A percentile compares a stretch with the other conserved stretches of the same genome.
phyloP scores from a whole-genome alignment of 2,113 vertebrate genomes.

The Callipepla californica region DNA sequence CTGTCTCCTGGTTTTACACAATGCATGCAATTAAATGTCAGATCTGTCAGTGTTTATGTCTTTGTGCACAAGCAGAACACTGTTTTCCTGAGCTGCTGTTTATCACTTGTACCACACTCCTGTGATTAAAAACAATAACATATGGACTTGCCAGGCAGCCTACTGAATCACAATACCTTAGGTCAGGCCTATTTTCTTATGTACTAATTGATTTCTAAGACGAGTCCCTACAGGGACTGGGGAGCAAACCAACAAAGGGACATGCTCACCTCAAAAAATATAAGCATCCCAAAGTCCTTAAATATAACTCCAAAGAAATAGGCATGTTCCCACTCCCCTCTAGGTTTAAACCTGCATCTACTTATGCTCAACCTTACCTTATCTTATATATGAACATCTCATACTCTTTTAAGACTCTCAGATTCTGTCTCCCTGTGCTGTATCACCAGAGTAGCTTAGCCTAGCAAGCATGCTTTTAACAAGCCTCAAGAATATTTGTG shows the following conservation, averaged over 20 bases:
- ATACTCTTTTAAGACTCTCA: background rate
- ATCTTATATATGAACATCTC: background rate
- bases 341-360: background rate
- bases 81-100: background rate
- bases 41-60: background rate
- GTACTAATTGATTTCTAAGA: background rate
- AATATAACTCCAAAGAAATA: background rate
- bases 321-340: too few species aligned
- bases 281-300: background rate
- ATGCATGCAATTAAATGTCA: slow-evolving; percentile 3
- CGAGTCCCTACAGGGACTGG: background rate
- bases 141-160: background rate
- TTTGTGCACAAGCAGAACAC: background rate
- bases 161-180: background rate
- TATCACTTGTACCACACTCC: background rate
- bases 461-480: background rate
- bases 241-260: background rate
- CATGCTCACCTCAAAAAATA: background rate
- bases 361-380: background rate
- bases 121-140: background rate
- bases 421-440: background rate
- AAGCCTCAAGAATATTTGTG: background rate
- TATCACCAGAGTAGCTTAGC: background rate
- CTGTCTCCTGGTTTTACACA: background rate
- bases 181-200: background rate